These are phyloP conservation scores for Cryptotermes secundus DNA, from an alignment of 1,140 invertebrate species.

Conservation along the genomic window DNA sequence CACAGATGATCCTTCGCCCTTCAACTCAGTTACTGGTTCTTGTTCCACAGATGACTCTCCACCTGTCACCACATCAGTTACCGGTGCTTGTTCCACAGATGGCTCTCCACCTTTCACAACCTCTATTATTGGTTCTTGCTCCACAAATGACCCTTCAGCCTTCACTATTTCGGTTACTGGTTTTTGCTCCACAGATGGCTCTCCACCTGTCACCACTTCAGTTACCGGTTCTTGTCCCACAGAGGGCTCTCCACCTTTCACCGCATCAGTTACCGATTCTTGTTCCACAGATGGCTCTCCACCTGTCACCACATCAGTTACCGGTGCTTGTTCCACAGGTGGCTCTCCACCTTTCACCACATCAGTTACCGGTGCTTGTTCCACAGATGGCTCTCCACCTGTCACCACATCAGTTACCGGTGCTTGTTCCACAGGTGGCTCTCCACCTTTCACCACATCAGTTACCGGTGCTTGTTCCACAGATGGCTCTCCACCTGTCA, in stretches of 20 bases:
- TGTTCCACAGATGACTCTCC: background rate
- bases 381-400: background rate
- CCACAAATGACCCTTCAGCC: background rate
- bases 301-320: background rate
- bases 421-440: background rate
- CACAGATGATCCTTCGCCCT: constrained; percentile 22
- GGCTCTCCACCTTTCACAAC: too few species aligned
- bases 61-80: background rate
- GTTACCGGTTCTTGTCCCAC: constrained; percentile 6
- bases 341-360: background rate
- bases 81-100: background rate
- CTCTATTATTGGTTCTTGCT: too few species aligned
- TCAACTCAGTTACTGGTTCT: background rate
- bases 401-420: background rate
- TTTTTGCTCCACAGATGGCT: background rate
- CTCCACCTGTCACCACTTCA: background rate
- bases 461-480: background rate
- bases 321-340: background rate
- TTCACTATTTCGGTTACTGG: too few species aligned
- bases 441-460: background rate
- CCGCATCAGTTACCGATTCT: background rate
- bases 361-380: background rate
- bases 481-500: constrained; percentile 36
- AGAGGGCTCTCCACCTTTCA: background rate
- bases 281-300: background rate